phyloP scores from a whole-genome alignment of 2,888 invertebrate species.

The Malachius bipustulatus region DNA sequence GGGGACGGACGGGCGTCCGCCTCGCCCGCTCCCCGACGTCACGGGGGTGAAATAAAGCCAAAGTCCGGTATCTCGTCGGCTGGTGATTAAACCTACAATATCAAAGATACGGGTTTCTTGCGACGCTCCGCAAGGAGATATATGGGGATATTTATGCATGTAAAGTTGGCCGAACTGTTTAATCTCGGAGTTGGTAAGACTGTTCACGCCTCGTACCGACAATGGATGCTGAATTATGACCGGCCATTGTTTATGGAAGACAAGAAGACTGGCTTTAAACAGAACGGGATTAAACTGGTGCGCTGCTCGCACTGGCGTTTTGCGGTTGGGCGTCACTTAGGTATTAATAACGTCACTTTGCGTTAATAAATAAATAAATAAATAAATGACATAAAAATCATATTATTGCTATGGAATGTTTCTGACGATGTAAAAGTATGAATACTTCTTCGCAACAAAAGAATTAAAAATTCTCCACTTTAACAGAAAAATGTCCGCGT shows the following conservation, averaged over 20 bases:
- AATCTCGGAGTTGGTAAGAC: conserved; percentile 34
- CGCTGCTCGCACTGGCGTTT: too few species aligned
- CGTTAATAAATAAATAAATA: too few species aligned
- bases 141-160: conserved; percentile 36
- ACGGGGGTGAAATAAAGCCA: conserved; percentile 24
- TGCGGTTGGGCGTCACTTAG: too few species aligned
- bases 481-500: background rate
- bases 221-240: conserved; percentile 33
- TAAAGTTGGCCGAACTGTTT: conserved; percentile 35
- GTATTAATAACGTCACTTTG: too few species aligned
- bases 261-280: too few species aligned
- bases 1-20: too few species aligned
- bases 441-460: background rate
- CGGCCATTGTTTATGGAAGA: conserved; percentile 23
- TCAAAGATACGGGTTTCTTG: conserved; percentile 34
- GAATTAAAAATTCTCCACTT: background rate
- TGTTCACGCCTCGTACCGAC: conserved; percentile 31
- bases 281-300: too few species aligned
- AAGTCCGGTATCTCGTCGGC: conserved; percentile 24
- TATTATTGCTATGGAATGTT: too few species aligned
- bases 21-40: too few species aligned
- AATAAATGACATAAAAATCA: too few species aligned
- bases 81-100: conserved; percentile 33
- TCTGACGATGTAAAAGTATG: too few species aligned
- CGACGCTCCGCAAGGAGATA: conserved; percentile 25